These are phyloP conservation scores for Lymantria monacha DNA, from an alignment of 2,888 invertebrate species.

Conservation along the genomic window DNA sequence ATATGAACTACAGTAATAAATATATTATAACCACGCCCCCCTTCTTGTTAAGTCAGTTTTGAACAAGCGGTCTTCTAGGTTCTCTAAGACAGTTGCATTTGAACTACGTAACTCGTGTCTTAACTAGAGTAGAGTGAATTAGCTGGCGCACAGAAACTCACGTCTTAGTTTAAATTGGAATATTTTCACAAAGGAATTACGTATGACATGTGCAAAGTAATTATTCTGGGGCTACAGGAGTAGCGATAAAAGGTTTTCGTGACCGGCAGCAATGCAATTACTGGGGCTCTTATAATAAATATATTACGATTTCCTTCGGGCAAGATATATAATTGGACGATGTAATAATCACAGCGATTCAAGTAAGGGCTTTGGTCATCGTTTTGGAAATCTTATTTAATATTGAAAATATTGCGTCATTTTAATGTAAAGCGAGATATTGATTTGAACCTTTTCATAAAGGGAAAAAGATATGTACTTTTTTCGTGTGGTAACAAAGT, in stretches of 20 bases:
- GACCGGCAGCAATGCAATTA: background rate
- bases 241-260: background rate
- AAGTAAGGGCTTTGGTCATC: too few relatives aligned
- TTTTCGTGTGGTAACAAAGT: too few relatives aligned
- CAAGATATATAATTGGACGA: background rate
- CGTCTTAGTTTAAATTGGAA: slow-evolving; percentile 21
- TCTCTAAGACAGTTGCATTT: slow-evolving; percentile 17
- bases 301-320: background rate
- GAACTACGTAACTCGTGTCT: slow-evolving; percentile 22
- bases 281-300: background rate
- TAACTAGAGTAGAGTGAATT: slow-evolving; percentile 24
- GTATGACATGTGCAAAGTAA: slow-evolving; percentile 25
- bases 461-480: too few relatives aligned
- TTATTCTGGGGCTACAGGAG: slow-evolving; percentile 20
- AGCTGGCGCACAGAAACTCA: slow-evolving; percentile 16
- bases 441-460: too few relatives aligned
- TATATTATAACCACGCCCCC: background rate
- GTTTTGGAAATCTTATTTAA: too few relatives aligned
- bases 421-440: too few relatives aligned
- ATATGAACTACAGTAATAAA: too few relatives aligned
- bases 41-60: background rate
- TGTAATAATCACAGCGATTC: too few relatives aligned
- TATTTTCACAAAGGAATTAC: slow-evolving; percentile 30
- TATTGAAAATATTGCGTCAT: too few relatives aligned
- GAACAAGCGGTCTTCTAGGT: background rate